Percentiles rank a stretch among this genome's conserved stretches.
Conservation (phyloP, 2,888 invertebrate species). For the Cremastinae sp. region DNA sequence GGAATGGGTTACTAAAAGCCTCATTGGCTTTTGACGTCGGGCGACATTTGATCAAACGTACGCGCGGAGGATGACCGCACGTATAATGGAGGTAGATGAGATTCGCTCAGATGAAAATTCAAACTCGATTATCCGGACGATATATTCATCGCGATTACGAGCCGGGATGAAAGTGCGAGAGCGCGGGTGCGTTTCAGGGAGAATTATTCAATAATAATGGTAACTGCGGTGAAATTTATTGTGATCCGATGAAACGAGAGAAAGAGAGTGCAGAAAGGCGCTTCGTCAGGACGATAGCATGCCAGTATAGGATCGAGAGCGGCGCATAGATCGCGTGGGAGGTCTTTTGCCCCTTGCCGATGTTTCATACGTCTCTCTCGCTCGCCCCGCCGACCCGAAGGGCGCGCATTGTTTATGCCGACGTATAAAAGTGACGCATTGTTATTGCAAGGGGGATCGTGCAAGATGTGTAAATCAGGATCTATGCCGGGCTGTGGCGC, state of each 20-base stretch:
- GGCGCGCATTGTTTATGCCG: slow-evolving; percentile 72
- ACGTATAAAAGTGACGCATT: slow-evolving; percentile 76
- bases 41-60: slow-evolving; percentile 56
- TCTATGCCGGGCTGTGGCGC: slow-evolving; percentile 70
- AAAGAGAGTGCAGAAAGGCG: slow-evolving; percentile 29
- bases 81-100: slow-evolving; percentile 19
- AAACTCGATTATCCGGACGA: slow-evolving; percentile 49
- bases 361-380: slow-evolving; percentile 21
- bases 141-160: slow-evolving; percentile 38
- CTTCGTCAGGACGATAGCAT: slow-evolving; percentile 30
- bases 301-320: slow-evolving; percentile 18
- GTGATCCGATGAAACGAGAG: slow-evolving; percentile 10
- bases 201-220: slow-evolving; percentile 29
- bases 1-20: slow-evolving; percentile 44
- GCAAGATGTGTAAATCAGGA: slow-evolving; percentile 76
- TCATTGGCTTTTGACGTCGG: slow-evolving; percentile 36
- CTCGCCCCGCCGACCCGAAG: slow-evolving; percentile 18
- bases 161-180: slow-evolving; percentile 6
- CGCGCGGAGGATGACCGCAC: slow-evolving; percentile 37
- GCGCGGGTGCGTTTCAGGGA: neutral
- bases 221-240: slow-evolving; percentile 38
- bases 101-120: slow-evolving; percentile 35
- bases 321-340: slow-evolving; percentile 54
- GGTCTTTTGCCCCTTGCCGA: slow-evolving; percentile 52
- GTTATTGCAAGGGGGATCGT: slow-evolving; percentile 73